phyloP scores from a whole-genome alignment of 1,140 invertebrate genomes.

The Listronotus bonariensis region DNA sequence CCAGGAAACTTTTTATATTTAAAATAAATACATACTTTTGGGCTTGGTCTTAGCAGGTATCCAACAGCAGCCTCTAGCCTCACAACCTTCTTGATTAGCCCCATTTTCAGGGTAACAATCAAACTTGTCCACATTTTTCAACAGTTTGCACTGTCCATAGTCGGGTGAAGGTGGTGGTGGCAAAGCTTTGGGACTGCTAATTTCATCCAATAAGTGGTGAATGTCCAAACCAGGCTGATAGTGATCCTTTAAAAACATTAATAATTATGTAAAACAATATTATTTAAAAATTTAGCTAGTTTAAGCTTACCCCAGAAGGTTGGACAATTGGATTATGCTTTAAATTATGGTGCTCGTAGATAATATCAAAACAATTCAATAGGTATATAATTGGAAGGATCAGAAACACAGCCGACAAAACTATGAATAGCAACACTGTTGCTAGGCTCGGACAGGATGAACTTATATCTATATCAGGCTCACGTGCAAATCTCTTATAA shows the following conservation, averaged over 20 bases:
- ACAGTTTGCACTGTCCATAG: conserved; percentile 54
- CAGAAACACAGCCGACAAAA: conserved; percentile 51
- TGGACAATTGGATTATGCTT: conserved; percentile 34
- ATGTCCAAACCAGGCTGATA: conserved; percentile 6
- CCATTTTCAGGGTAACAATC: conserved; percentile 77
- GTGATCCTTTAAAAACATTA: conserved; percentile 10
- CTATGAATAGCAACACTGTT: conserved; percentile 44
- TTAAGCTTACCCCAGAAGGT: conserved; percentile 25
- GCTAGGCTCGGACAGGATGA: conserved; percentile 48
- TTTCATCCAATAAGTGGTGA: conserved; percentile 4
- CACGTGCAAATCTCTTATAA: conserved; percentile 31
- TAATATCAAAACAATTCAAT: conserved; percentile 50
- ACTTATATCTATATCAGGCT: conserved; percentile 28
- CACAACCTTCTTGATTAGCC: conserved; percentile 66
- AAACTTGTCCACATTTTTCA: conserved; percentile 63
- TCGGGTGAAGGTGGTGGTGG: conserved; percentile 50
- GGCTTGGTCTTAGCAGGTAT: conserved; percentile 49
- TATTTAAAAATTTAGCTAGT: background rate
- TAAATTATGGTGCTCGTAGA: conserved; percentile 41
- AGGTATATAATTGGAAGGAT: conserved; percentile 51
- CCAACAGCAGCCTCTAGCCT: conserved; percentile 75
- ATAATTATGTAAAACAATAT: too few species aligned
- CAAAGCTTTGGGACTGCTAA: conserved; percentile 24
- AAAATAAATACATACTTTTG: conserved; percentile 23
- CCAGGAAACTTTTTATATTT: too few species aligned